Evolutionary conservation across 1,140 invertebrate genomes (phyloP).

Genomic region (Bombus polaris): DNA sequence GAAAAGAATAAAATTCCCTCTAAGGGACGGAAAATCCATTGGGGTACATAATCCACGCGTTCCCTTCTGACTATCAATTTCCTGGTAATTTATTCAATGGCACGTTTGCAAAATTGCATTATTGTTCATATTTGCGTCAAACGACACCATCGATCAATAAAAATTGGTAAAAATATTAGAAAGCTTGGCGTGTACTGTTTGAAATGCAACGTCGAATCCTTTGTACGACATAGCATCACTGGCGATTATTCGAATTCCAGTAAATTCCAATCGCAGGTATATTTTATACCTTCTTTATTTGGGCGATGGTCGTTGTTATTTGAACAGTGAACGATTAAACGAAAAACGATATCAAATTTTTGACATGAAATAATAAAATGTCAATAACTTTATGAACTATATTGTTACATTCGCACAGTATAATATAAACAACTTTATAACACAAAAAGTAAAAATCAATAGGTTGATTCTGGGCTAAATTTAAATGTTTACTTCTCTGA

Average conservation of each 20-base stretch:
- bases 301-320: too few relatives aligned
- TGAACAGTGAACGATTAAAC: too few relatives aligned
- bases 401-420: too few relatives aligned
- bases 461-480: not conserved
- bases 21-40: conserved; percentile 16
- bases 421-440: not conserved
- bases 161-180: not conserved
- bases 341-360: too few relatives aligned
- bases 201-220: not conserved
- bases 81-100: conserved; percentile 48
- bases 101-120: conserved; percentile 38
- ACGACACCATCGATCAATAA: not conserved
- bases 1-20: conserved; percentile 7
- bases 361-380: too few relatives aligned
- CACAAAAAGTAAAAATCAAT: conserved; percentile 4
- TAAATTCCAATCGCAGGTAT: not conserved
- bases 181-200: not conserved
- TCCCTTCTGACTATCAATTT: conserved; percentile 38
- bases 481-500: not conserved
- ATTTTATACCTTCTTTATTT: not conserved
- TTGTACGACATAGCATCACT: not conserved
- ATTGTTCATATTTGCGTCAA: not conserved
- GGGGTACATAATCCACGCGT: conserved; percentile 43
- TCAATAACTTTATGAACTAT: too few relatives aligned
- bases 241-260: not conserved